Evolutionary conservation across 1,140 invertebrate genomes (phyloP).

Genomic region (Drosophila kurseongensis): DNA sequence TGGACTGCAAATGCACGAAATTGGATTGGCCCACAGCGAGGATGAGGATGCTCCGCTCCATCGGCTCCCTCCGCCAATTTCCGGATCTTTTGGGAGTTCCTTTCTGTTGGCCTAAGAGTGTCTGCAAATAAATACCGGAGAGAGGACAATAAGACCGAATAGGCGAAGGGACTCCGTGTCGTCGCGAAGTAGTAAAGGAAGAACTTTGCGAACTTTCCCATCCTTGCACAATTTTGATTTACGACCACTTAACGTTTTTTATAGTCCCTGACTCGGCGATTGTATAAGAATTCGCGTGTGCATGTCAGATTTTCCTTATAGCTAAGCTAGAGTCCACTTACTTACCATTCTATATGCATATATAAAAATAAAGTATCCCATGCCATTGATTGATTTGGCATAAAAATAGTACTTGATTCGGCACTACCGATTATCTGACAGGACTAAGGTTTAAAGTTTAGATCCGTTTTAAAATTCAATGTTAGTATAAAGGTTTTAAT

Average conservation of each 20-base stretch:
- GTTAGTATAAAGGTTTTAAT: too few relatives aligned
- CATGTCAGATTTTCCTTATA: constrained; percentile 6
- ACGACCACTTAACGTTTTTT: constrained; percentile 79
- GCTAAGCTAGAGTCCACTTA: constrained; percentile 5
- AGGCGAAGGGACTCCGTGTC: constrained; percentile 24
- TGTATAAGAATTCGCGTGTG: constrained; percentile 6
- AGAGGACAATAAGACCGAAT: constrained; percentile 41
- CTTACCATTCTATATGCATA: not conserved
- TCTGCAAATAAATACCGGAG: constrained; percentile 56
- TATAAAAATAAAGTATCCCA: constrained; percentile 1
- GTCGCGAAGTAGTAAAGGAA: constrained; percentile 13
- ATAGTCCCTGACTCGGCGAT: constrained; percentile 40
- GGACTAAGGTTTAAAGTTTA: too few relatives aligned
- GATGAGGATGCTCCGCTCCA: constrained; percentile 2
- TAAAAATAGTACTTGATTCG: not conserved
- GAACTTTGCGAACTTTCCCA: constrained; percentile 63
- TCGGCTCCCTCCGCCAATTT: constrained; percentile 26
- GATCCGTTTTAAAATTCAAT: too few relatives aligned
- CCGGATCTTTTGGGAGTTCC: constrained; percentile 40
- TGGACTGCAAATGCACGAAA: constrained; percentile 70
- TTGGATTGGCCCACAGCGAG: constrained; percentile 38
- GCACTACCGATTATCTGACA: not conserved
- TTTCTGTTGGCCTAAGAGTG: constrained; percentile 37
- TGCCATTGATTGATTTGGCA: constrained; percentile 17
- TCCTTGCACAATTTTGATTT: constrained; percentile 71